Evolutionary conservation across 2,113 vertebrate genomes (phyloP), one percentile per base, ranked within the genome.

Genomic region (Hassar affinis): DNA sequence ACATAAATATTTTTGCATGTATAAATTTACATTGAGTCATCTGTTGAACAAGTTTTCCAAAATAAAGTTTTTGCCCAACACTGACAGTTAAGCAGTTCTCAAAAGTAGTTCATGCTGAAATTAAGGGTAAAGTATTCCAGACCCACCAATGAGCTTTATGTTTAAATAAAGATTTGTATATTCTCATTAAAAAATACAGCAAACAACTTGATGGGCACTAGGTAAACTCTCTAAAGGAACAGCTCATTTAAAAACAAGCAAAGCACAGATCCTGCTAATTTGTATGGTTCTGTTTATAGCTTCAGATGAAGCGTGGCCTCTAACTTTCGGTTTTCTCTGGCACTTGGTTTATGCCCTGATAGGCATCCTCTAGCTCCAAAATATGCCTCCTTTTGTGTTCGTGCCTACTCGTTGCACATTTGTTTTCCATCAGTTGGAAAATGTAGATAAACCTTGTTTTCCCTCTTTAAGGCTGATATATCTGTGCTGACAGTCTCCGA

Each of bases 401-500:
- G 56, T 64, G 59, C 49, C 61, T 71, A 69, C 62, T 80, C 77
- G 84, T 85, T 81, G 62, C 61, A 20, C 72, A 66, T 85, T 83
- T 49, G 54, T 85, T 75, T 83, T 71, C 20, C 80, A 79, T 62
- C 52, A 45, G 72, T 52, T 59, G 88, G 87, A 89, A 89, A 87
- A 64, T 71, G 81, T 80, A 78, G 84, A 77, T 56, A 86, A 86
- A 82, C 68, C 56, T 42, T 61, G 27, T 88, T 85, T 59, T 80
- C 30, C 35, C 27, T n/a, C 78, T 79, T 69, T 80, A 85, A 81
- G 61, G 80, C 49, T 86, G 85, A 87, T 82, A 54, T 84, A 89
- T 90, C 80, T 84, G 83, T 81, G 75, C 81, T 89, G 89, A 91
- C 89, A 86, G 89, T 89, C 62, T 71, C 15, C 14, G 71, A 83